Evolutionary conservation across 1,140 invertebrate species (phyloP).

Genomic region (Leptinotarsa defecta): DNA sequence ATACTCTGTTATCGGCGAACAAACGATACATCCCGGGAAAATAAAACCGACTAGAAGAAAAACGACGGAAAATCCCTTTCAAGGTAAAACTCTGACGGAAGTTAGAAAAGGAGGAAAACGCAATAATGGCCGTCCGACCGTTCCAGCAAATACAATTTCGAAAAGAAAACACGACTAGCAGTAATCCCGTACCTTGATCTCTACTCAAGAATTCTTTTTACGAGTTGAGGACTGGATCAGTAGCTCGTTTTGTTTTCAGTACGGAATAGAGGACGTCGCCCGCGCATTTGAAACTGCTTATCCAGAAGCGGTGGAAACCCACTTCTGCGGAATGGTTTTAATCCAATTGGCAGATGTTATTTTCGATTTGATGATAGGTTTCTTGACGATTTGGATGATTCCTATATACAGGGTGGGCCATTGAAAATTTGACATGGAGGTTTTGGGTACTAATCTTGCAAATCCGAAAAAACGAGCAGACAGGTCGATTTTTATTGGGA

Average conservation of each 20-base stretch:
- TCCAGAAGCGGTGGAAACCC: not conserved
- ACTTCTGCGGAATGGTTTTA: no score
- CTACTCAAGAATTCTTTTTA: not conserved
- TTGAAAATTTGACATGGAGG: no score
- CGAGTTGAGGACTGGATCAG: not conserved
- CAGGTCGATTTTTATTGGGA: no score
- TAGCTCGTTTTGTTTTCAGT: not conserved
- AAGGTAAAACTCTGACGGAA: not conserved
- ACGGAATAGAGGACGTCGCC: not conserved
- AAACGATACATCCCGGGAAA: not conserved
- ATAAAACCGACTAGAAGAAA: not conserved
- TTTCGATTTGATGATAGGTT: no score
- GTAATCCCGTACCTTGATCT: not conserved
- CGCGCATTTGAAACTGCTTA: not conserved
- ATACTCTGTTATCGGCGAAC: not conserved
- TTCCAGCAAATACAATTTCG: not conserved
- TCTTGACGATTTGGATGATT: no score
- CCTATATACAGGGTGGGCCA: no score
- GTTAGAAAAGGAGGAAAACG: not conserved
- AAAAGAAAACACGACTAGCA: not conserved
- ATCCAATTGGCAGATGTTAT: no score
- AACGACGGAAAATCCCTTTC: not conserved
- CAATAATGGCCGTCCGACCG: not conserved
- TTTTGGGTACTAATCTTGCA: no score
- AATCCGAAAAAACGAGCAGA: no score